Evolutionary conservation across 2,797 vertebrate genomes (phyloP).

Genomic region (Chaenodraco wilsoni): DNA sequence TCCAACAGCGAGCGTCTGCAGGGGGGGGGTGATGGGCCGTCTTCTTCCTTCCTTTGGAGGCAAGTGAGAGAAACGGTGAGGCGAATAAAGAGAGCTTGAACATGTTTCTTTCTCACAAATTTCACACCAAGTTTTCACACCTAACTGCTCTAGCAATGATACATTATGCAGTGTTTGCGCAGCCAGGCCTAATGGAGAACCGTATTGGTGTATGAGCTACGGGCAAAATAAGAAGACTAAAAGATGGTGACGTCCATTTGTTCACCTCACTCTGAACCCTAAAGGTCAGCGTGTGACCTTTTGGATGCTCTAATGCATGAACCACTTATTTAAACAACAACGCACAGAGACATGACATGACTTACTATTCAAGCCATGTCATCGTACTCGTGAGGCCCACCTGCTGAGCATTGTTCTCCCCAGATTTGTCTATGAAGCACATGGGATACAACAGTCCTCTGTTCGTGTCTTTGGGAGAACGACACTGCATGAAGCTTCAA

Average conservation of each 20-base stretch:
- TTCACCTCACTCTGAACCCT: conserved; percentile 24
- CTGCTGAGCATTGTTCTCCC: conserved; percentile 39
- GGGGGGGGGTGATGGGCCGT: conserved; percentile 12
- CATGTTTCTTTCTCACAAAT: conserved; percentile 58
- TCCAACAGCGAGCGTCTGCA: conserved; percentile 32
- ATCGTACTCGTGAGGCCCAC: conserved; percentile 8
- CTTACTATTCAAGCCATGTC: background rate
- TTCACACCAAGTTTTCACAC: conserved; percentile 66
- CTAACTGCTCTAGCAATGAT: conserved; percentile 54
- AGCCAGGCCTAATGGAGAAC: conserved; percentile 50
- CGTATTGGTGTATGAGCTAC: conserved; percentile 10
- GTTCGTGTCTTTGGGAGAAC: conserved; percentile 38
- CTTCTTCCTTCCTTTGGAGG: conserved; percentile 30
- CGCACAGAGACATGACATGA: conserved; percentile 10
- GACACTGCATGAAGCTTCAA: conserved; percentile 42
- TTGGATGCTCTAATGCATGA: background rate
- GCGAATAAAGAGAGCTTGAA: conserved; percentile 45
- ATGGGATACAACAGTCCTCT: conserved; percentile 30
- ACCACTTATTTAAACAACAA: background rate
- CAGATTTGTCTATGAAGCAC: conserved; percentile 32
- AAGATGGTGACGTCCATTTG: background rate
- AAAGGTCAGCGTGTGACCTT: conserved; percentile 18
- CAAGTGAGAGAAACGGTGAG: conserved; percentile 31
- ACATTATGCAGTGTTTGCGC: conserved; percentile 76
- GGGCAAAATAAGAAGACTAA: conserved; percentile 19